phyloP scores from a whole-genome alignment of 1,140 invertebrate species.

The Holotrichia oblita region DNA sequence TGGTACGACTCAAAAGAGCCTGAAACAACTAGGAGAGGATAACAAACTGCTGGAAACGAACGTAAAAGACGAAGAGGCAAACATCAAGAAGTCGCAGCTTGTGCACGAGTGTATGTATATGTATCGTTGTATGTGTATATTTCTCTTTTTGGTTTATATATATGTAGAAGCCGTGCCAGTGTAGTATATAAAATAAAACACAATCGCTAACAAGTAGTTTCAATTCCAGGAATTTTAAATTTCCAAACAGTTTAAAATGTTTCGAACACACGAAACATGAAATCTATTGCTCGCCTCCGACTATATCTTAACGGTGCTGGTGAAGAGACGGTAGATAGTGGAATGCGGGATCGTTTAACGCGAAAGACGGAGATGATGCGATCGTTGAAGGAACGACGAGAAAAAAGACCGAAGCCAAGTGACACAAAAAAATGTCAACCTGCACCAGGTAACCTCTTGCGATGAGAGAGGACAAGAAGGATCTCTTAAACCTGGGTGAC shows the following conservation, averaged over 20 bases:
- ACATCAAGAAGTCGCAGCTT: slow-evolving; percentile 5
- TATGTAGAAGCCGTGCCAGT: slow-evolving; percentile 7
- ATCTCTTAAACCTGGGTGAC: slow-evolving; percentile 48
- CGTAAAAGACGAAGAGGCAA: background rate
- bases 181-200: slow-evolving; percentile 53
- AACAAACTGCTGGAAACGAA: background rate
- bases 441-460: slow-evolving; percentile 50
- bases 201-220: slow-evolving; percentile 58
- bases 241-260: slow-evolving; percentile 60
- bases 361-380: background rate
- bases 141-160: slow-evolving; percentile 18
- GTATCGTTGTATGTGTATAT: background rate
- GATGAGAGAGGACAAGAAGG: slow-evolving; percentile 42
- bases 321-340: slow-evolving; percentile 15
- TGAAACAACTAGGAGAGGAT: background rate
- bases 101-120: background rate
- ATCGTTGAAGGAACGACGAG: background rate
- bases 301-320: slow-evolving; percentile 54
- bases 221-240: slow-evolving; percentile 59
- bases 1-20: background rate
- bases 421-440: slow-evolving; percentile 55
- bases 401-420: slow-evolving; percentile 42
- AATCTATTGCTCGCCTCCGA: slow-evolving; percentile 57
- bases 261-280: slow-evolving; percentile 56
- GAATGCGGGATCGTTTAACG: background rate